Conservation (phyloP, 23 tunicate genomes). For the Oikopleura dioica region DNA sequence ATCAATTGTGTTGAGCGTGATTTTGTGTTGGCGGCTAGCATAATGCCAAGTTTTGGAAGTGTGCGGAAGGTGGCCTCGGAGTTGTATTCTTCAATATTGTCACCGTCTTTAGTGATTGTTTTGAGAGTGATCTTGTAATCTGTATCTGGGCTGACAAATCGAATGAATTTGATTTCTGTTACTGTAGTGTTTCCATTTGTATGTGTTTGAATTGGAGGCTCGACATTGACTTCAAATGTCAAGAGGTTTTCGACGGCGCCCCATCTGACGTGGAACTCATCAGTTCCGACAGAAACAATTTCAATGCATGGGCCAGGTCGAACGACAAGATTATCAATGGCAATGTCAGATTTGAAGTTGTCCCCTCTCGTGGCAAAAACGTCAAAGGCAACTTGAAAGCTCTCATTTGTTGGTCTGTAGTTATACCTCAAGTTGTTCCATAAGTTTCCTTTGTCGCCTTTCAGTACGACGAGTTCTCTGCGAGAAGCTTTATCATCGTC, state of each 20-base stretch:
- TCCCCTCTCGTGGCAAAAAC: slow-evolving; percentile 60
- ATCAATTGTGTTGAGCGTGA: not conserved
- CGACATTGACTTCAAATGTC: not conserved
- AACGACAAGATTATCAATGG: slow-evolving; percentile 72
- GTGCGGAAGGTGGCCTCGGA: too few species aligned
- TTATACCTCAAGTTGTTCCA: not conserved
- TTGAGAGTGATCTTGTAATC: not conserved
- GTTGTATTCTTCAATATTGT: too few species aligned
- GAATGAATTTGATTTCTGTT: not conserved
- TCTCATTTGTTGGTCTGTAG: not conserved
- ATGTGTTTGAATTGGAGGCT: not conserved
- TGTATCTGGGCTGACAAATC: not conserved
- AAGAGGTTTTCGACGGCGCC: not conserved
- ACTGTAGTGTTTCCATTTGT: not conserved
- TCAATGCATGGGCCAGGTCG: slow-evolving; percentile 7
- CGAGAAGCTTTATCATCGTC: not conserved
- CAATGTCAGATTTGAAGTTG: slow-evolving; percentile 89
- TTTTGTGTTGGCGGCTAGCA: not conserved
- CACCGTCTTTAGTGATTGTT: too few species aligned
- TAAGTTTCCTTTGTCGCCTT: not conserved
- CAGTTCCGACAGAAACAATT: not conserved
- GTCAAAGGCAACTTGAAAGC: slow-evolving; percentile 13
- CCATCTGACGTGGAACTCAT: not conserved
- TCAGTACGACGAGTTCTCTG: not conserved
- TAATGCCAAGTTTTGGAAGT: too few species aligned